A percentile compares a stretch with the other conserved stretches of the same genome.
These are phyloP conservation scores for Brachypalpus laphriformis DNA, from an alignment of 2,888 invertebrate species.

Conservation along the genomic window DNA sequence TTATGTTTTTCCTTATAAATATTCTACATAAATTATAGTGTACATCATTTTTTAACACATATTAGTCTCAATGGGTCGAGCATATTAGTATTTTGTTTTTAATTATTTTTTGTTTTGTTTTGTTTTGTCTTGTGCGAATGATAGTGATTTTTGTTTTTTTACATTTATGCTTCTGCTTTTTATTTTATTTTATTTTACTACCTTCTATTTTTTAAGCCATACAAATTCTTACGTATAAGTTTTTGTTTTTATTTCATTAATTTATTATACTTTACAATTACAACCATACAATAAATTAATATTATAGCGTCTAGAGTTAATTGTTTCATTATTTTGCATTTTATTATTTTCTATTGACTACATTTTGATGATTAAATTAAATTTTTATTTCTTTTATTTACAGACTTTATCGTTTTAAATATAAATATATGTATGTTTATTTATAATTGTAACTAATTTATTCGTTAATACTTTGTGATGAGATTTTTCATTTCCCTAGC, in stretches of 20 bases:
- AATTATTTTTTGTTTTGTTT: not conserved
- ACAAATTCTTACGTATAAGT: slow-evolving; percentile 69
- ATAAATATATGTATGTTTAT: not conserved
- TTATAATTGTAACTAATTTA: slow-evolving; percentile 34
- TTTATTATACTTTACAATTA: slow-evolving; percentile 42
- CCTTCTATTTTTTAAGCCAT: slow-evolving; percentile 59
- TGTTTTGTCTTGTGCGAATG: slow-evolving; percentile 48
- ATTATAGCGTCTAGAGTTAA: slow-evolving; percentile 28
- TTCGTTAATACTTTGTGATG: slow-evolving; percentile 46
- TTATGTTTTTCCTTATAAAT: slow-evolving; percentile 14
- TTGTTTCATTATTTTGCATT: slow-evolving; percentile 16
- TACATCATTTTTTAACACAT: slow-evolving; percentile 28
- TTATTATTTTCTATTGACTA: slow-evolving; percentile 10
- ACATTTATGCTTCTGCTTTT: slow-evolving; percentile 36
- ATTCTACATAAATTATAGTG: slow-evolving; percentile 47
- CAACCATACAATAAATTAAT: slow-evolving; percentile 53
- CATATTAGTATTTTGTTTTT: slow-evolving; percentile 29
- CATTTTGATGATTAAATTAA: slow-evolving; percentile 16
- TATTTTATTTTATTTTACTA: slow-evolving; percentile 18
- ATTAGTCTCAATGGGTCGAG: slow-evolving; percentile 63
- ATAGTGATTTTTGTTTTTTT: slow-evolving; percentile 35
- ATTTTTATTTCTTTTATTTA: slow-evolving; percentile 20
- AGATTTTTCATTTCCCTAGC: slow-evolving; percentile 45
- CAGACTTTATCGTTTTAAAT: slow-evolving; percentile 9
- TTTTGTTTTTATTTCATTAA: not conserved